A percentile compares a stretch with the other conserved stretches of the same genome.
phyloP scores from a whole-genome alignment of 1,140 invertebrate genomes.

The Adelges cooleyi region DNA sequence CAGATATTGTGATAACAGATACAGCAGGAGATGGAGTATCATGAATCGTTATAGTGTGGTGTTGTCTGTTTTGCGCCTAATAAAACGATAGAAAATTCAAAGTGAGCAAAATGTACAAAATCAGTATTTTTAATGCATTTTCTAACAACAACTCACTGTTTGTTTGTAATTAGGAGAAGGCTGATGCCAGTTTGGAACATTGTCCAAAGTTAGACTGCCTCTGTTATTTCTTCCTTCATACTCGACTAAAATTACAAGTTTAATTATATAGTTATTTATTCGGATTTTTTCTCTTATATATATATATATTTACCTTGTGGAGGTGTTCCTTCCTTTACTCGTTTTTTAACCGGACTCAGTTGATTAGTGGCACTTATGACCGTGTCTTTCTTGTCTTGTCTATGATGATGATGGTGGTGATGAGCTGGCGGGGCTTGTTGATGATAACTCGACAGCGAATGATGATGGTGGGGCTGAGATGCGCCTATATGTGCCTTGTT shows the following conservation, averaged over 20 bases:
- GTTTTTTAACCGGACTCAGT: slow-evolving; percentile 90
- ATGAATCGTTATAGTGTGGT: slow-evolving; percentile 73
- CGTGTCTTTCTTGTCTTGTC: slow-evolving; percentile 67
- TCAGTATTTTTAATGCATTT: not conserved
- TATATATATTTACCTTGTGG: slow-evolving; percentile 47
- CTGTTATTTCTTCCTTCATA: slow-evolving; percentile 15
- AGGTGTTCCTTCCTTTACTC: slow-evolving; percentile 93
- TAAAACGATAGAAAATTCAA: too few species aligned
- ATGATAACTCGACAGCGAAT: slow-evolving; percentile 26
- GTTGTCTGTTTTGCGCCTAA: slow-evolving; percentile 37
- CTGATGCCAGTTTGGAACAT: slow-evolving; percentile 22
- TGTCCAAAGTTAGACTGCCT: slow-evolving; percentile 1
- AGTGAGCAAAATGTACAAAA: too few species aligned
- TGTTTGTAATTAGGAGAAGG: slow-evolving; percentile 19
- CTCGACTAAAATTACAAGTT: not conserved
- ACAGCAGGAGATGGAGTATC: slow-evolving; percentile 87
- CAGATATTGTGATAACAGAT: slow-evolving; percentile 94
- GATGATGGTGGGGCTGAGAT: slow-evolving; percentile 20
- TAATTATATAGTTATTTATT: not conserved
- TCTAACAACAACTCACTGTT: not conserved
- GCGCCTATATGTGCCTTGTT: slow-evolving; percentile 4
- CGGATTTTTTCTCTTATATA: too few species aligned
- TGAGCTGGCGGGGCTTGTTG: slow-evolving; percentile 19
- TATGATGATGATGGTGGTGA: slow-evolving; percentile 25
- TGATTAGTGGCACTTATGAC: slow-evolving; percentile 42